A percentile compares a stretch with the other conserved stretches of the same genome.
Evolutionary conservation across 2,888 invertebrate genomes (phyloP).

Genomic region (Eremobia ochroleuca): DNA sequence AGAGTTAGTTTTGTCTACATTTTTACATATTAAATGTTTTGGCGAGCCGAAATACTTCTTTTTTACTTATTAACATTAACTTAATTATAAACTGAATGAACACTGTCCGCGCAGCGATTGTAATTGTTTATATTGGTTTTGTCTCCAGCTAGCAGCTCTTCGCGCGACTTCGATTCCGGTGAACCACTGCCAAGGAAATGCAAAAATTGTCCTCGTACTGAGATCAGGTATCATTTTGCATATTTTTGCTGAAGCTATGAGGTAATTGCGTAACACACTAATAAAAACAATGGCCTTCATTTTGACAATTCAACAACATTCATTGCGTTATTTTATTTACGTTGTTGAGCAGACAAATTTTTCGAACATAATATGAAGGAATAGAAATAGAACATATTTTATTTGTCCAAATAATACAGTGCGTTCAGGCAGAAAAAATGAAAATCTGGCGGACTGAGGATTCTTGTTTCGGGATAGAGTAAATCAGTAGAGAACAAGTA

Average conservation of each 20-base stretch:
- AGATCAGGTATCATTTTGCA: conserved; percentile 74
- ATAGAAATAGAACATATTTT: neutral
- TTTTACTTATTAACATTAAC: too few relatives aligned
- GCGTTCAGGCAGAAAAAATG: too few relatives aligned
- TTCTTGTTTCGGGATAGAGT: too few relatives aligned
- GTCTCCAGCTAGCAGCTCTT: conserved; percentile 70
- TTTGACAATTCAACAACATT: neutral
- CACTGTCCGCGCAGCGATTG: conserved; percentile 64
- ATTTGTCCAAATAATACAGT: too few relatives aligned
- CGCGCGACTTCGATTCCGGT: conserved; percentile 45
- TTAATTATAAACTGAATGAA: neutral
- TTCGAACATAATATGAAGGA: neutral
- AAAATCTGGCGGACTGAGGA: too few relatives aligned
- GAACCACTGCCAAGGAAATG: conserved; percentile 73
- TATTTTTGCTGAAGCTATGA: conserved; percentile 39
- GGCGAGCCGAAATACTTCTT: neutral
- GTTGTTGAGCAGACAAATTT: neutral
- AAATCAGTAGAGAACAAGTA: too few relatives aligned
- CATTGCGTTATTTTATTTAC: neutral
- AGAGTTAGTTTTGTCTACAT: neutral
- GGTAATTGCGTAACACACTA: neutral
- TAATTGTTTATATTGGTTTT: conserved; percentile 66
- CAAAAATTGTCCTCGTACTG: conserved; percentile 73
- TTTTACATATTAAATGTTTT: neutral
- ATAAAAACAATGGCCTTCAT: neutral